Conservation (phyloP, 2,113 vertebrate genomes). For the Antennarius striatus region DNA sequence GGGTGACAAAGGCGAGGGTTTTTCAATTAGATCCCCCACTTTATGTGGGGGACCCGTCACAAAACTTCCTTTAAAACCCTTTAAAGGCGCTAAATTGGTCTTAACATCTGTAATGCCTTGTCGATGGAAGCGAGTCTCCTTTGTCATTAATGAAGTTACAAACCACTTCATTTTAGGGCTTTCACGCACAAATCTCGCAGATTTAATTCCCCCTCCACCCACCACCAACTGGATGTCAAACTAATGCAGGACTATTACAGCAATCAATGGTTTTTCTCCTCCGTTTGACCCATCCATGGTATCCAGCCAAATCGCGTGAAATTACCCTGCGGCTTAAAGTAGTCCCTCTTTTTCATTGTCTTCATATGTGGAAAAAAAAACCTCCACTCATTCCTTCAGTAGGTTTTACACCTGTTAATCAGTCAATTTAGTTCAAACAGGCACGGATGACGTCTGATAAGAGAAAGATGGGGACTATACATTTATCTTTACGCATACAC, state of each 20-base stretch:
- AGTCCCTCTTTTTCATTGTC: constrained; percentile 72
- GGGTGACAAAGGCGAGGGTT: constrained; percentile 73
- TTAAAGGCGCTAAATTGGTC: constrained; percentile 79
- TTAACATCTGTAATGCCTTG: constrained; percentile 81
- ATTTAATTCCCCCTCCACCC: constrained; percentile 67
- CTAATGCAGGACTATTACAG: constrained; percentile 78
- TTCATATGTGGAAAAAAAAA: constrained; percentile 74
- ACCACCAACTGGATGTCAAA: constrained; percentile 63
- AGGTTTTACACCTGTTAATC: constrained; percentile 81
- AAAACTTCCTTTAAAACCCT: constrained; percentile 78
- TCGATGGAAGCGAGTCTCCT: constrained; percentile 73
- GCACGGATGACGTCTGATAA: constrained; percentile 54
- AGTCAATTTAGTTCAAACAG: constrained; percentile 82
- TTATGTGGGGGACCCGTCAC: constrained; percentile 65
- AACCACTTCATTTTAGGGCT: constrained; percentile 83
- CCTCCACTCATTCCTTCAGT: constrained; percentile 18
- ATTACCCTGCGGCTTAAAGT: constrained; percentile 90
- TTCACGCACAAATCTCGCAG: constrained; percentile 57
- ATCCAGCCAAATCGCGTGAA: constrained; percentile 86
- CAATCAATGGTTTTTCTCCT: constrained; percentile 86
- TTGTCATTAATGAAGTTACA: constrained; percentile 88
- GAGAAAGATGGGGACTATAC: constrained; percentile 20
- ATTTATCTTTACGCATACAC: constrained; percentile 1
- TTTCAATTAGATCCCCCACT: constrained; percentile 80
- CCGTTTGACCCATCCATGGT: constrained; percentile 85